These are phyloP conservation scores for Agrotis puta DNA, from an alignment of 2,888 invertebrate genomes.

Conservation along the genomic window DNA sequence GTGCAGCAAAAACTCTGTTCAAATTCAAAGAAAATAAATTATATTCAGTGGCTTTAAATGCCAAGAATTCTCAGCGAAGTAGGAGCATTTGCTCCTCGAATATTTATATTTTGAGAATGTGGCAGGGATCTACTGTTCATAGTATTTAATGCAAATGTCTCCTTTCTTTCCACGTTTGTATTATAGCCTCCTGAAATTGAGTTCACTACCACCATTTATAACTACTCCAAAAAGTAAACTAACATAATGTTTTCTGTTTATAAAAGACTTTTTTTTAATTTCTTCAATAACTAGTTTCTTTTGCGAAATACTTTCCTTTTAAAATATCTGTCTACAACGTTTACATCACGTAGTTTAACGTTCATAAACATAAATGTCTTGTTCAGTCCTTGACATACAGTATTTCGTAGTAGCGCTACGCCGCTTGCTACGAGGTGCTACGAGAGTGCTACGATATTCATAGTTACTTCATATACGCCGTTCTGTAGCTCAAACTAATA, in stretches of 20 bases:
- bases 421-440: slow-evolving; percentile 46
- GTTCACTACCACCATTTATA: neutral
- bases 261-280: too few species aligned
- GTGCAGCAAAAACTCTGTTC: slow-evolving; percentile 21
- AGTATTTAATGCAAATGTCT: neutral
- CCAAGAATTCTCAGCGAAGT: slow-evolving; percentile 30
- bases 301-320: slow-evolving; percentile 1
- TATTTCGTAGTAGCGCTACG: slow-evolving; percentile 41
- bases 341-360: slow-evolving; percentile 12
- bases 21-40: slow-evolving; percentile 36
- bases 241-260: too few species aligned
- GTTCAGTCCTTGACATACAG: slow-evolving; percentile 30
- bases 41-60: slow-evolving; percentile 36
- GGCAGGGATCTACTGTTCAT: slow-evolving; percentile 12
- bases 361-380: slow-evolving; percentile 38
- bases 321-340: neutral
- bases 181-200: neutral
- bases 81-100: slow-evolving; percentile 23
- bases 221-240: too few species aligned
- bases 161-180: neutral
- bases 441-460: slow-evolving; percentile 43
- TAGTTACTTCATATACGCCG: slow-evolving; percentile 11
- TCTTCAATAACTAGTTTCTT: neutral
- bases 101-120: slow-evolving; percentile 31
- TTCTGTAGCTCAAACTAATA: slow-evolving; percentile 13